A percentile compares a stretch with the other conserved stretches of the same genome.
Conservation (phyloP, 2,888 invertebrate genomes). For the Drosophila nr. perissopoda region DNA sequence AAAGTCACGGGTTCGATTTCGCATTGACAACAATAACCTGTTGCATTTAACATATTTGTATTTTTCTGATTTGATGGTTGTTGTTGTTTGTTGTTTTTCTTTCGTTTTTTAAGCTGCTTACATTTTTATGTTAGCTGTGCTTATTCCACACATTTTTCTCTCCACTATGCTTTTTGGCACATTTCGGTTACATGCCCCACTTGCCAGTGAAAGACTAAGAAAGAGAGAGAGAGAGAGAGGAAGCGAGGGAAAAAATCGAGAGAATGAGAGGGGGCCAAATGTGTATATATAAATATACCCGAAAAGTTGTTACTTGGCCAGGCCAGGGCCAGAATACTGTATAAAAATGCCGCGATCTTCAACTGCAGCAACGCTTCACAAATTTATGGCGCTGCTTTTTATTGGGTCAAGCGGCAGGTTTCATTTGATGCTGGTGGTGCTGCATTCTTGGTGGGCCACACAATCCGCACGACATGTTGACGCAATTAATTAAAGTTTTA, state of each 20-base stretch:
- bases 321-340: slow-evolving; percentile 34
- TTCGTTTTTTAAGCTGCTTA: slow-evolving; percentile 57
- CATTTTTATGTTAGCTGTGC: slow-evolving; percentile 73
- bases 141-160: slow-evolving; percentile 42
- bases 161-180: slow-evolving; percentile 65
- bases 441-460: slow-evolving; percentile 68
- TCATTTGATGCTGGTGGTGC: slow-evolving; percentile 32
- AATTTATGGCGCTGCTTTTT: slow-evolving; percentile 71
- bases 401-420: slow-evolving; percentile 78
- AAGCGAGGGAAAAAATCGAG: not conserved
- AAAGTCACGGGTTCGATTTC: slow-evolving; percentile 16
- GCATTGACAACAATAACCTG: slow-evolving; percentile 54
- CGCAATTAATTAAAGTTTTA: slow-evolving; percentile 66
- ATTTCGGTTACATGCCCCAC: slow-evolving; percentile 74
- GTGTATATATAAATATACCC: slow-evolving; percentile 44
- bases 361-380: slow-evolving; percentile 36
- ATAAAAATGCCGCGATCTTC: slow-evolving; percentile 52
- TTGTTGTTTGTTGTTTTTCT: slow-evolving; percentile 1
- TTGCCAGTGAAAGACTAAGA: slow-evolving; percentile 50
- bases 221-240: slow-evolving; percentile 3
- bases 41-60: slow-evolving; percentile 39
- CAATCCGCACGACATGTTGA: slow-evolving; percentile 47
- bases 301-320: slow-evolving; percentile 50
- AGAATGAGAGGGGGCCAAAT: not conserved
- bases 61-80: not conserved